phyloP scores from a whole-genome alignment of 2,888 invertebrate species.

The Oasisia sp. region DNA sequence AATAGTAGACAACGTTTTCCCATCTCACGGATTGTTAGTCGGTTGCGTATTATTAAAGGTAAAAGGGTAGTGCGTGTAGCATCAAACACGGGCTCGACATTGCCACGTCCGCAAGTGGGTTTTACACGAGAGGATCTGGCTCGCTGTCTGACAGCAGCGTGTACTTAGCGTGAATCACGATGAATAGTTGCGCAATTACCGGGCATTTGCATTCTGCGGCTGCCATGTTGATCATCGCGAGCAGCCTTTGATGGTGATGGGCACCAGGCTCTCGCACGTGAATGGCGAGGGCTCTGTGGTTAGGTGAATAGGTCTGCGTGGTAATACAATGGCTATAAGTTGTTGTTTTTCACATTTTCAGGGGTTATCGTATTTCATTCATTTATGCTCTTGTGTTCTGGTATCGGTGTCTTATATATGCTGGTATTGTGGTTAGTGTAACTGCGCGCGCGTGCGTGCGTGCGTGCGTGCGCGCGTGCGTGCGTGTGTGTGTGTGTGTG shows the following conservation, averaged over 20 bases:
- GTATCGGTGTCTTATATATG: neutral
- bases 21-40: neutral
- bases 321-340: neutral
- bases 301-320: neutral
- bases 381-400: too few species aligned
- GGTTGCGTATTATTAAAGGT: neutral
- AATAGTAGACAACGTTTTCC: neutral
- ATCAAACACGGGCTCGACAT: neutral
- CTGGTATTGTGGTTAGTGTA: neutral
- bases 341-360: neutral
- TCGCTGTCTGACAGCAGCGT: neutral
- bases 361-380: neutral
- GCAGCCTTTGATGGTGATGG: neutral
- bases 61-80: neutral
- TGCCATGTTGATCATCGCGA: neutral
- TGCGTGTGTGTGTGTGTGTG: too few species aligned
- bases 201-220: neutral
- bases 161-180: neutral
- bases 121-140: neutral
- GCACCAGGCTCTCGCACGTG: neutral
- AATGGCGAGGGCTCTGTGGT: neutral
- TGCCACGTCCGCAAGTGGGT: neutral
- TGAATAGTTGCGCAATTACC: neutral
- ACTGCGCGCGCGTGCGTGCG: too few species aligned
- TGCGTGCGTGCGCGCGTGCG: too few species aligned